Base-by-base conservation (phyloP, 2,888 invertebrate species). In the Apocheima hispidaria region DNA sequence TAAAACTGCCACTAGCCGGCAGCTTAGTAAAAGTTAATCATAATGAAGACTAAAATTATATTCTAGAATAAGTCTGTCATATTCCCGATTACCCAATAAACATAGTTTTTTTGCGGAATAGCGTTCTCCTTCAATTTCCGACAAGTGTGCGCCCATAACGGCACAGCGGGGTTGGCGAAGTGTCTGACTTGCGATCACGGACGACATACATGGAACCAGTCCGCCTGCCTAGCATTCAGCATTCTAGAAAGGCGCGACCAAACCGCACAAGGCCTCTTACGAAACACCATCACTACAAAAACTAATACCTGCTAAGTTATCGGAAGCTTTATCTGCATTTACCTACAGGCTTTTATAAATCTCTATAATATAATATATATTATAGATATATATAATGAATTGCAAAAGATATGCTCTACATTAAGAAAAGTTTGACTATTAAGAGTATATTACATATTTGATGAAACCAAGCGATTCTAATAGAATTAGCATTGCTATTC, bases 181-280 rank as follows among this genome's bases (percentile, higher is more conserved):
- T 63, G 65, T 68, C 61, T 48, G 49, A 51, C 50, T 56, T 50
- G 52, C 49, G 44, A 55, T 58, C 51, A 41, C 53, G 12, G 33
- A 18, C 43, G 23, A 58, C 49, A 60, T 52, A 56, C n/a, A 36
- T 21, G 68, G 51, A 72, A 74, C 73, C 62, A 63, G 73, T 70
- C 63, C 46, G 60, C 43, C 53, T 59, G 60, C 59, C 52, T 46
- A 60, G 59, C 52, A 63, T 65, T 71, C 68, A 61, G 58, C 53
- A 65, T 67, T 71, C 68, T 71, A 71, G 66, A 65, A 69, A 70
- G 68, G 65, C 53, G 54, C 46, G 55, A 50, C 38, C 46, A 12
- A 51, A 14, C 48, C 46, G 38, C 59, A 50, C 40, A 28, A 56
- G 28, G 43, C 44, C 40, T 48, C 33, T 73, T 71, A 69, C 60